Evolutionary conservation across 2,113 vertebrate genomes (phyloP), one percentile per base, ranked within the genome.

Genomic region (Xiphophorus couchianus): DNA sequence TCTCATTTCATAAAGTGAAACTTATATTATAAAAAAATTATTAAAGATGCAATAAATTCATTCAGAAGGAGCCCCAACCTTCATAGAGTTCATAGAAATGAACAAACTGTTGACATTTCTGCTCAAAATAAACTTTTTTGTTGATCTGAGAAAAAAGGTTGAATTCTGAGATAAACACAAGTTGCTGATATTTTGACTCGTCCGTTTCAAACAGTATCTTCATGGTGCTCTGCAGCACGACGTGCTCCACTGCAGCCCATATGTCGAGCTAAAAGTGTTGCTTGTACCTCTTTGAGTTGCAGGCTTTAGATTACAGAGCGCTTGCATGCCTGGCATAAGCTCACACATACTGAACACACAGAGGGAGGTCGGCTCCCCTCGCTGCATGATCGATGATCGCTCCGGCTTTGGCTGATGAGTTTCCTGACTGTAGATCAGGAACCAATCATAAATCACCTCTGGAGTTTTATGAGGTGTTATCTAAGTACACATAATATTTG

Each of bases 261-360:
- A 28, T 77, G 81, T 78, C 66, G 83, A 30, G 25, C 62, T 70
- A 83, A 78, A 81, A 60, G 62, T 83, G 80, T 78, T 74, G 84
- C 76, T 27, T 74, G 77, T 69, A 68, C 33, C 60, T 31, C 44
- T 67, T 66, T 81, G 77, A 71, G 74, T 64, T 73, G 79, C 29
- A 19, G 66, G 82, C 67, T 51, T 80, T 83, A 42, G 75, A 74
- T 90, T 89, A 89, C 84, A 70, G 33, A 73, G 71, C 39, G 25
- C 63, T 74, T 35, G 58, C 84, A 88, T 89, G 82, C 77, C 81
- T 73, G 2, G 63, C 80, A 85, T 84, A 68, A 64, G 28, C 66
- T 74, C 69, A 81, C 71, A 84, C 76, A 76, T 77, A 33, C 77
- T 42, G 29, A 27, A 72, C 72, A 76, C 69, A 78, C 64, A 28